These are phyloP conservation scores for Fulmarus glacialis DNA, from an alignment of 2,113 vertebrate species.

Conservation along the genomic window DNA sequence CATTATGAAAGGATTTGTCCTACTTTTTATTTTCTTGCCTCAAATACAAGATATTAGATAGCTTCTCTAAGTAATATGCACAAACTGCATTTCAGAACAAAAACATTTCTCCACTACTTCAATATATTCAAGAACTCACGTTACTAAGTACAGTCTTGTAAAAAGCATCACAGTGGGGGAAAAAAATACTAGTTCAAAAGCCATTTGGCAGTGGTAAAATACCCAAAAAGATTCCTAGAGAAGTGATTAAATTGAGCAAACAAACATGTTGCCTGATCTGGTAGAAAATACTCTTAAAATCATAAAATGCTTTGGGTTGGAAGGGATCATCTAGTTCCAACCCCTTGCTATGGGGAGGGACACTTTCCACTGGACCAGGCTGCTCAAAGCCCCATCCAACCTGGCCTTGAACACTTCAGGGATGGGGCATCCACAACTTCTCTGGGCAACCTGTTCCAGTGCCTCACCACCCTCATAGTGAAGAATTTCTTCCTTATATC, in stretches of 20 bases:
- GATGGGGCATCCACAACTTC: neutral
- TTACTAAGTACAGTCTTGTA: neutral
- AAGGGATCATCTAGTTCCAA: neutral
- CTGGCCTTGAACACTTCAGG: neutral
- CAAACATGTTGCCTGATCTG: neutral
- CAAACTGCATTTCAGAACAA: neutral
- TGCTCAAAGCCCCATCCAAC: neutral
- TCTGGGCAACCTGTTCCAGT: neutral
- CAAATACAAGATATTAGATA: neutral
- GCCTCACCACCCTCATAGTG: neutral
- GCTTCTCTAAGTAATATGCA: neutral
- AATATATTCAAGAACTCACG: neutral
- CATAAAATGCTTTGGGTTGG: neutral
- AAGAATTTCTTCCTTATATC: neutral
- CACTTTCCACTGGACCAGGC: no score
- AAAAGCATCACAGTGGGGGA: neutral
- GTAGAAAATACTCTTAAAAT: neutral
- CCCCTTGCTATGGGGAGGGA: neutral
- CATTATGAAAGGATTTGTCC: neutral
- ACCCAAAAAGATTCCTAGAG: neutral
- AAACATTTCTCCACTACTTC: neutral
- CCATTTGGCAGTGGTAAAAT: neutral
- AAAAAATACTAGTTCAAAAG: neutral
- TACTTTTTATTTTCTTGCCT: neutral
- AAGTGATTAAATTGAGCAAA: neutral